A percentile compares a stretch with the other conserved stretches of the same genome.
Conservation (phyloP, 2,797 vertebrate species). For the Hozukius guyotensis region DNA sequence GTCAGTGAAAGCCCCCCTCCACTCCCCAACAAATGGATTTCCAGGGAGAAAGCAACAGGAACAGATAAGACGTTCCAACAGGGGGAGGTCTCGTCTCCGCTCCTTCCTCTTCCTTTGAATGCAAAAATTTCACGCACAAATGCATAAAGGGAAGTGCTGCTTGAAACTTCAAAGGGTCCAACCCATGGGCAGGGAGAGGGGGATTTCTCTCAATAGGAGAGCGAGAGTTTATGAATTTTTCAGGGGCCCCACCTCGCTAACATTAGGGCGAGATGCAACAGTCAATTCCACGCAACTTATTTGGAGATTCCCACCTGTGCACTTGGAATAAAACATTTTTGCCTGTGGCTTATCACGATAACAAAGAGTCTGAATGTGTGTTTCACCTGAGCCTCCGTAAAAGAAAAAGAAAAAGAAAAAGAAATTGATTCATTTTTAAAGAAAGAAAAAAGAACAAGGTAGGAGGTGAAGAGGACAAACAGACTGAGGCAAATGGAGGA, state of each 20-base stretch:
- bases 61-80: constrained; percentile 58
- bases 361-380: constrained; percentile 13
- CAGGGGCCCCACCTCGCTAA: constrained; percentile 39
- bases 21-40: constrained; percentile 53
- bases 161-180: constrained; percentile 77
- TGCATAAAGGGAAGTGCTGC: constrained; percentile 61
- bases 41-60: constrained; percentile 50
- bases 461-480: constrained; percentile 17
- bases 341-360: constrained; percentile 22
- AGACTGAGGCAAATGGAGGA: background rate
- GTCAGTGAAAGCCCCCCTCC: constrained; percentile 36
- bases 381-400: constrained; percentile 14
- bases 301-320: constrained; percentile 44
- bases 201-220: constrained; percentile 62
- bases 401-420: background rate
- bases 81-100: constrained; percentile 40
- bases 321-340: constrained; percentile 33
- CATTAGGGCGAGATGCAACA: constrained; percentile 47
- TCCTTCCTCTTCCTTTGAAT: constrained; percentile 55
- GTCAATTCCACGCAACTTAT: constrained; percentile 46
- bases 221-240: constrained; percentile 56
- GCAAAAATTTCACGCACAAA: constrained; percentile 67
- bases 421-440: constrained; percentile 35
- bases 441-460: constrained; percentile 14
- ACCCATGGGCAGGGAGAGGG: constrained; percentile 48